Base-by-base conservation (phyloP, 2,888 invertebrate species). In the Alloplasta piceator region DNA sequence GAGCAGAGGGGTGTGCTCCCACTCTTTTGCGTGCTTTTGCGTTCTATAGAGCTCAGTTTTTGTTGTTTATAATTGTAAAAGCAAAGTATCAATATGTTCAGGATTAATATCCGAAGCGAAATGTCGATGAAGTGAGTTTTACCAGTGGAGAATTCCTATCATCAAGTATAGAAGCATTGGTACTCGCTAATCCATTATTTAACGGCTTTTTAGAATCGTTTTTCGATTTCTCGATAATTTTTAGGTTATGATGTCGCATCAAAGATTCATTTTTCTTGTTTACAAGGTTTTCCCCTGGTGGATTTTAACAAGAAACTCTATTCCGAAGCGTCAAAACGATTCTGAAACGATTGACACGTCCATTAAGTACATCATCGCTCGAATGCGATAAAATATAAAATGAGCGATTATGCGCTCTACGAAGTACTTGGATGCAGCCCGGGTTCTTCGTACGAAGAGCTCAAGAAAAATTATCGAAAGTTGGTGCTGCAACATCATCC, bases 381-480 rank as follows among this genome's bases (percentile, higher is more conserved):
- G n/a, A n/a, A n/a, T n/a, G n/a, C n/a, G n/a, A n/a, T n/a, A 73
- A 61, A 61, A 64, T 70, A 61, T 66, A 72, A 26, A 7, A 80
- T 73, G 55, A 70, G 64, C 14, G 77, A 94, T 88, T 80, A 84
- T 75, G 43, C 55, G 50, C 94, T 93, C 84, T 96, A 96, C 85
- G 85, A 93, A 82, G 89, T 94, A 66, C 91, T 96, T 26, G 92
- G 93, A 67, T 94, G 95, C 86, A 91, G 93, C n/a, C 92, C 92
- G 86, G 92, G 92, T 64, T 93, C 95, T 1, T 91, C 94, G 0
- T 86, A 88, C 9, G 94, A 95, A 63, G 95, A 95, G 87, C 84
- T 96, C 16, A 96, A 95, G 88, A 93, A 92, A 86, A 94, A 92
- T 86, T 96, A 95, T 89, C 95, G 94, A 87, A 93, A 93, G 55